A percentile compares a stretch with the other conserved stretches of the same genome.
Evolutionary conservation across 2,113 vertebrate species (phyloP).

Genomic region (Microtus oregoni): DNA sequence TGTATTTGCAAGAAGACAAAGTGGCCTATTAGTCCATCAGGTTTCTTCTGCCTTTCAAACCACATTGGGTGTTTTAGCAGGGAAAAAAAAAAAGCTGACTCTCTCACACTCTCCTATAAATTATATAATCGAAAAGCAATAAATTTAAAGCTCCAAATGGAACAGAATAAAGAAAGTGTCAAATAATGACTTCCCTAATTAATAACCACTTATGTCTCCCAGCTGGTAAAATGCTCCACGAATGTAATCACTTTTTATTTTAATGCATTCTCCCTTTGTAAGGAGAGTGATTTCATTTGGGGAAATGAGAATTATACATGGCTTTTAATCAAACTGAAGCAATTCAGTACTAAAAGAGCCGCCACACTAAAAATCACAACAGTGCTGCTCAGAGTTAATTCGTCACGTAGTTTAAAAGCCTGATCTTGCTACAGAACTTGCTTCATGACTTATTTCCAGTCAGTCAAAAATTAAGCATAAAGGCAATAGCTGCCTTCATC

Average conservation of each 20-base stretch:
- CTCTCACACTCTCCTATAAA: conserved; percentile 24
- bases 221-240: conserved; percentile 68
- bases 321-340: conserved; percentile 56
- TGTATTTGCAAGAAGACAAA: conserved; percentile 46
- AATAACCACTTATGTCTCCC: conserved; percentile 70
- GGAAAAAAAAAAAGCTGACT: not conserved
- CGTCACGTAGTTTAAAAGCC: not conserved
- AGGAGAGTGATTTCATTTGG: conserved; percentile 68
- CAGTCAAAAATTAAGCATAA: conserved; percentile 34
- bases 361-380: not conserved
- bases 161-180: conserved; percentile 61
- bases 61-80: conserved; percentile 4
- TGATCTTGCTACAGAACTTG: not conserved
- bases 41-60: conserved; percentile 62
- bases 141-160: conserved; percentile 68
- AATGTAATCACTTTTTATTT: conserved; percentile 66
- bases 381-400: conserved; percentile 5
- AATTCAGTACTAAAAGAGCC: not conserved
- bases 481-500: conserved; percentile 16
- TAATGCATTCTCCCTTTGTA: conserved; percentile 65
- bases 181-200: conserved; percentile 69
- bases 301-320: conserved; percentile 50
- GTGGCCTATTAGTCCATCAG: conserved; percentile 2
- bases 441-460: conserved; percentile 46
- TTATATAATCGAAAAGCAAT: conserved; percentile 66